phyloP scores from a whole-genome alignment of 2,888 invertebrate species.

The Sinohyriopsis cumingii region DNA sequence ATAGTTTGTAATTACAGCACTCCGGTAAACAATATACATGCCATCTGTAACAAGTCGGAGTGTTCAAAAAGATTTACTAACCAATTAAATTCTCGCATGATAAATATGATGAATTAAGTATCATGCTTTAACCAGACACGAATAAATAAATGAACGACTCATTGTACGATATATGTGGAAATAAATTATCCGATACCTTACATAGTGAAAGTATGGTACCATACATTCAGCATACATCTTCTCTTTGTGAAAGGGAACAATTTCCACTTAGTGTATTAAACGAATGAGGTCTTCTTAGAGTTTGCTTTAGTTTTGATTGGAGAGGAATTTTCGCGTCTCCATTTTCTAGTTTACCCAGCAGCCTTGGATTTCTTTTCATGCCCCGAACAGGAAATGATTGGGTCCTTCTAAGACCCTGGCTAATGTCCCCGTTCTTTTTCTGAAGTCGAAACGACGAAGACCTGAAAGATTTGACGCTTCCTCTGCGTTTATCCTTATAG shows the following conservation, averaged over 20 bases:
- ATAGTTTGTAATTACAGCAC: too few relatives aligned
- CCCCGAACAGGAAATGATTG: constrained; percentile 38
- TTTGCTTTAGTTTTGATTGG: constrained; percentile 10
- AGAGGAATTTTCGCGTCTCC: constrained; percentile 19
- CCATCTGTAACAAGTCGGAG: too few relatives aligned
- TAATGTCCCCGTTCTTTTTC: constrained; percentile 19
- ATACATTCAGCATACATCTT: constrained; percentile 4
- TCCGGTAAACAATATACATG: too few relatives aligned
- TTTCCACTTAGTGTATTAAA: constrained; percentile 36
- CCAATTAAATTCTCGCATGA: too few relatives aligned
- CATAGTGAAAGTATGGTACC: background rate
- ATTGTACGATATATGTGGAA: too few relatives aligned
- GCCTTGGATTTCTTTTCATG: constrained; percentile 2
- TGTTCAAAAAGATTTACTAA: too few relatives aligned
- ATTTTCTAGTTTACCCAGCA: background rate
- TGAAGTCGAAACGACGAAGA: constrained; percentile 34
- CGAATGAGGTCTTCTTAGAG: constrained; percentile 46
- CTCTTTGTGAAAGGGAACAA: constrained; percentile 4
- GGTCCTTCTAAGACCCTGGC: constrained; percentile 24
- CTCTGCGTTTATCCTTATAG: constrained; percentile 54
- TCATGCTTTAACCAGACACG: too few relatives aligned
- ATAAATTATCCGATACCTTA: too few relatives aligned
- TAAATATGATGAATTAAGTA: too few relatives aligned
- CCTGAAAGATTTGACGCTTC: constrained; percentile 48
- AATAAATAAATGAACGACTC: too few relatives aligned